Base-by-base conservation (phyloP, 2,797 vertebrate genomes). In the Australoheros facetus region DNA sequence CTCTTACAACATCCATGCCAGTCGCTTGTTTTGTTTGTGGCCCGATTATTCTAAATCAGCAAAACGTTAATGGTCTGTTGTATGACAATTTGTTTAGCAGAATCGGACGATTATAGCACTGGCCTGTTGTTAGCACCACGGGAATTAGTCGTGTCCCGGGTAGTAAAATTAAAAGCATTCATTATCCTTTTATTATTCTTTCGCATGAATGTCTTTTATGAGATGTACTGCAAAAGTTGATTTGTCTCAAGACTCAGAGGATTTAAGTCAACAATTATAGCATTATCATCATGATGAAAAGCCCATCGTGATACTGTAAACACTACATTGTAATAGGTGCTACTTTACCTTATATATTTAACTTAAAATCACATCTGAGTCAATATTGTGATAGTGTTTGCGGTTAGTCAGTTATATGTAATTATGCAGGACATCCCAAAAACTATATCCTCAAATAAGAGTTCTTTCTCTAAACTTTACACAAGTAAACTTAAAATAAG, bases 81-180 rank as follows among this genome's bases (percentile, higher is more conserved):
- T 17, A 28, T 4, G 32, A 7, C 0, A 45, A 21, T 3, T 5
- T 3, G 10, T 48, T 2, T 14, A 39, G 60, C 1, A 9, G 3
- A 62, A 56, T 4, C 26, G n/a, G 28, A 71, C 21, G 7, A 5
- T 16, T 39, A 37, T 16, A 71, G 23, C 7, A 7, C 23, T 66
- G 23, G 37, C 16, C 48, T 71, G 66, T 59, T 69, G 59, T 71
- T 77, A 66, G 45, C 56, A 69, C 16, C 17, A 75, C 62, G 9
- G 73, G 78, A 72, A 81, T 85, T 86, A 71, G 72, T 59, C 72
- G 13, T 28, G 14, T 81, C 75, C 85, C 45, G 3, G 8, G 11
- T 0, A 54, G 16, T 16, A 71, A 23, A 82, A 77, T 30, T 4
- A 45, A 56, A 13, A 55, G 42, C 62, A 51, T 69, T 48, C 19